A percentile compares a stretch with the other conserved stretches of the same genome.
Evolutionary conservation across 2,797 vertebrate species (phyloP).

Genomic region (Todus mexicanus): DNA sequence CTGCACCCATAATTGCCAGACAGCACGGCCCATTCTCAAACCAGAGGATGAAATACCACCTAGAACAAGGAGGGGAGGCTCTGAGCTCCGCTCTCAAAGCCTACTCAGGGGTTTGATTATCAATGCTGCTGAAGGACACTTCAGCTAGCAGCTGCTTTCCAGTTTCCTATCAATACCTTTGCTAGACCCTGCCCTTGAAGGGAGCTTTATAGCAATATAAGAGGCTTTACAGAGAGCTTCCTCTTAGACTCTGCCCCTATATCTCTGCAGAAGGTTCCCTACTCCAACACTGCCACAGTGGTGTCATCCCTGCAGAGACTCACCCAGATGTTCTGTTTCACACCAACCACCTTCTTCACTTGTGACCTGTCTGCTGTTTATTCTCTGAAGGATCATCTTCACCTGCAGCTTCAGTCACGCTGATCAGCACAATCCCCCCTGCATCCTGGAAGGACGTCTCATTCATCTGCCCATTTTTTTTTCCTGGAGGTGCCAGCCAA

Average conservation of each 20-base stretch:
- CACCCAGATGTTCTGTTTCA: not conserved
- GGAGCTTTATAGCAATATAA: not conserved
- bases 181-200: not conserved
- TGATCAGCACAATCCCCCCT: not conserved
- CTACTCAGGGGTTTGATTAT: not conserved
- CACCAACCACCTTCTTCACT: not conserved
- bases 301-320: not conserved
- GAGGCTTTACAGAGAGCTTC: not conserved
- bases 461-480: not conserved
- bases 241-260: not conserved
- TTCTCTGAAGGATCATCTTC: not conserved
- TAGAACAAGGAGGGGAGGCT: not conserved
- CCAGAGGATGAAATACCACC: not conserved
- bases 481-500: not conserved
- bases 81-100: not conserved
- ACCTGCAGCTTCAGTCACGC: not conserved
- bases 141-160: not conserved
- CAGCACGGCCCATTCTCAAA: accelerated
- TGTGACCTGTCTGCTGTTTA: accelerated
- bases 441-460: not conserved
- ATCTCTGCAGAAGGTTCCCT: not conserved
- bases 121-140: not conserved
- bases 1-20: not conserved
- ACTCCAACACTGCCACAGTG: not conserved
- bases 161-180: not conserved